Conservation (phyloP, 2,113 vertebrate genomes). For the Glareola pratincola region DNA sequence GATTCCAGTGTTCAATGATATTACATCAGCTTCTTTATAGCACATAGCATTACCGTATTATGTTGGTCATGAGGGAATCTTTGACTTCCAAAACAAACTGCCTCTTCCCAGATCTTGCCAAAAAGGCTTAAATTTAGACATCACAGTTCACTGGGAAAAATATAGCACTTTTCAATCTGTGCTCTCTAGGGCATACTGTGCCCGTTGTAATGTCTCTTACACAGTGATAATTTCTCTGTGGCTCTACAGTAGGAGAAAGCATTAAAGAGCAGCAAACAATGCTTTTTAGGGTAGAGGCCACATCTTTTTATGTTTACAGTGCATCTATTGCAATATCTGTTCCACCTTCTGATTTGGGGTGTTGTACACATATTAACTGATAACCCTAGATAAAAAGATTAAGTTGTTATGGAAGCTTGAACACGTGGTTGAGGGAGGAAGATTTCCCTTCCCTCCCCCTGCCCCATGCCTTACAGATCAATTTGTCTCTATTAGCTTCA, state of each 20-base stretch:
- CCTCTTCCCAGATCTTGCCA: background rate
- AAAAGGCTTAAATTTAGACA: background rate
- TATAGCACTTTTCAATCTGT: background rate
- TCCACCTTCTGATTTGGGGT: background rate
- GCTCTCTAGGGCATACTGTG: background rate
- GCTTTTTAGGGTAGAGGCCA: background rate
- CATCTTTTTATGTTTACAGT: background rate
- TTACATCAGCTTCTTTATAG: background rate
- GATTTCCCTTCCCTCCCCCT: background rate
- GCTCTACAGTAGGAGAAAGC: background rate
- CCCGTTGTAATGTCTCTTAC: background rate
- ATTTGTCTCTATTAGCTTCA: background rate
- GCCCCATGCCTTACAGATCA: background rate
- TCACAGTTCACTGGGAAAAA: background rate
- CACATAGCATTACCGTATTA: background rate
- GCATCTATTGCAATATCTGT: background rate
- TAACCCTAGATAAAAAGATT: background rate
- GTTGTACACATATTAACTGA: background rate
- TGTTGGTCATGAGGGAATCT: background rate
- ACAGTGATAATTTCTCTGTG: background rate
- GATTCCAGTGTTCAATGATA: background rate
- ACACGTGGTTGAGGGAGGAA: background rate
- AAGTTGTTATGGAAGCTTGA: background rate
- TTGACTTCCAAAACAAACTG: background rate
- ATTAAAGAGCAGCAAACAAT: background rate